Evolutionary conservation across 1,140 invertebrate species (phyloP).

Genomic region (Teleogryllus occipitalis): DNA sequence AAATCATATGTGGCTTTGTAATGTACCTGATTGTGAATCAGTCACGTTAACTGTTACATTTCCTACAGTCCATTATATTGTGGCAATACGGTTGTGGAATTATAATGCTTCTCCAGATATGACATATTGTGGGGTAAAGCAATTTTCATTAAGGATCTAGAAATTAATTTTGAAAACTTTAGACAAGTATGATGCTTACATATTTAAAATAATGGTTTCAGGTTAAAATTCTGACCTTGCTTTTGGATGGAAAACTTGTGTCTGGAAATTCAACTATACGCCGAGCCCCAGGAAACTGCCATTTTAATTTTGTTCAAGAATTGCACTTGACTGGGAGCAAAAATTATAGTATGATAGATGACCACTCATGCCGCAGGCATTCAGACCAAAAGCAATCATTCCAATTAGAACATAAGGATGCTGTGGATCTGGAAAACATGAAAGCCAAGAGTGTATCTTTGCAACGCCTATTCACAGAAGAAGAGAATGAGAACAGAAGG

Average conservation of each 20-base stretch:
- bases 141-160: not conserved
- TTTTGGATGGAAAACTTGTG: constrained; percentile 34
- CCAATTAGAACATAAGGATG: not conserved
- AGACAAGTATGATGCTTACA: too few relatives aligned
- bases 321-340: constrained; percentile 40
- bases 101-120: constrained; percentile 67
- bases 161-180: too few relatives aligned
- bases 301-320: constrained; percentile 67
- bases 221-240: constrained; percentile 35
- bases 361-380: not conserved
- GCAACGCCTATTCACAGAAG: not conserved
- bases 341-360: not conserved
- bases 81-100: constrained; percentile 64
- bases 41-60: constrained; percentile 29
- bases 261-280: constrained; percentile 46
- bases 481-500: not conserved
- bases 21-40: constrained; percentile 36
- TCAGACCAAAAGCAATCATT: not conserved
- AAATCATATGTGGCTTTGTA: constrained; percentile 52
- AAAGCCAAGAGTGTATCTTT: not conserved
- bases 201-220: constrained; percentile 20
- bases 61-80: constrained; percentile 29
- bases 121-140: constrained; percentile 61
- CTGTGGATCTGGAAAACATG: too few relatives aligned
- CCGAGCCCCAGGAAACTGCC: constrained; percentile 60